A percentile compares a stretch with the other conserved stretches of the same genome.
Evolutionary conservation across 2,113 vertebrate genomes (phyloP).

Genomic region (Oceanites oceanicus): DNA sequence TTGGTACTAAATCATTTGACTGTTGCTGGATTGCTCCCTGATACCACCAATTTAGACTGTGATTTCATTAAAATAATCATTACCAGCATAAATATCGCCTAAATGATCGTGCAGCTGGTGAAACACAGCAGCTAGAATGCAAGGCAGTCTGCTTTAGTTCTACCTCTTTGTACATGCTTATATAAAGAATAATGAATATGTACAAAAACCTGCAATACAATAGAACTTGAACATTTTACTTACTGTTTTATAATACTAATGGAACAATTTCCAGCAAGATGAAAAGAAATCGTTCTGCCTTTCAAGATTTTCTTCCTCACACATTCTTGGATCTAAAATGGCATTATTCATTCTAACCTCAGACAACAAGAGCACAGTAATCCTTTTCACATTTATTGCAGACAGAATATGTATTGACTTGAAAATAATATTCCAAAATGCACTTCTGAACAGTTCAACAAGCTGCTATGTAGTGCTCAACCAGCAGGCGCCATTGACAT

Average conservation of each 20-base stretch:
- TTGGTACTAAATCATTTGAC: not conserved
- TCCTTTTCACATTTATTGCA: not conserved
- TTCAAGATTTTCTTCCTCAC: not conserved
- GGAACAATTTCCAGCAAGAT: not conserved
- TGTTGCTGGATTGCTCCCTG: not conserved
- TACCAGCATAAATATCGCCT: not conserved
- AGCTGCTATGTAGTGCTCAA: not conserved
- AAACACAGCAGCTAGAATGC: not conserved
- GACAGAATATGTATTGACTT: not conserved
- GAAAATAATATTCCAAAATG: not conserved
- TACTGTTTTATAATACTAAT: not conserved
- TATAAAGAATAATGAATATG: slow-evolving; percentile 14
- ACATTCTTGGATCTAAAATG: not conserved
- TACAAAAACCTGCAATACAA: not conserved
- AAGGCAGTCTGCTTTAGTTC: not conserved
- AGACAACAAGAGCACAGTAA: not conserved
- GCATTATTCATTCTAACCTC: not conserved
- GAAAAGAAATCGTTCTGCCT: not conserved
- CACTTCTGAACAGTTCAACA: not conserved
- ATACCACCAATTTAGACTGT: slow-evolving; percentile 15
- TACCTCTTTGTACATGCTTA: not conserved
- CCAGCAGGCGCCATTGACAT: not conserved
- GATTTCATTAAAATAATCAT: slow-evolving; percentile 44
- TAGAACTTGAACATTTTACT: not conserved
- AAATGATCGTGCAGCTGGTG: slow-evolving; percentile 1